Conservation (phyloP, 2,797 vertebrate genomes). For the Molothrus aeneus region DNA sequence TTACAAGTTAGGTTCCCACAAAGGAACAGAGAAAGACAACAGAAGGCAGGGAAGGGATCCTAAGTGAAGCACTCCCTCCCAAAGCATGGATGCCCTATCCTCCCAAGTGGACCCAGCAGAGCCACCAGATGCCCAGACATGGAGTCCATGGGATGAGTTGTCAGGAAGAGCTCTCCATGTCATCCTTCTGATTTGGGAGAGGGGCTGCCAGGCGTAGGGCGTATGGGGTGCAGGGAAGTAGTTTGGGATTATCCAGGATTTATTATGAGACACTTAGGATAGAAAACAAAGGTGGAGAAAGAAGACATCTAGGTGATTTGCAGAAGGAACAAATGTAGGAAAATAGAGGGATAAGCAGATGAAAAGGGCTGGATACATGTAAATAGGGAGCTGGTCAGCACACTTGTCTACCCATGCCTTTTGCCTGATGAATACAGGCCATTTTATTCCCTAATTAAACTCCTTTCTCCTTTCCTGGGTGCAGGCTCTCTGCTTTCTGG, state of each 20-base stretch:
- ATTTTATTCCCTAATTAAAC: neutral
- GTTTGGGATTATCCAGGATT: neutral
- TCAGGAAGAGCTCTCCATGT: neutral
- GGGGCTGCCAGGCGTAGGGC: neutral
- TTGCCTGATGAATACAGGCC: neutral
- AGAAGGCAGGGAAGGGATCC: neutral
- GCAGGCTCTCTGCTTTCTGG: neutral
- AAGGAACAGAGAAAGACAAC: neutral
- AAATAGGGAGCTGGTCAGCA: neutral
- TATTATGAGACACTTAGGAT: neutral
- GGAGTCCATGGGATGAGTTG: accelerated
- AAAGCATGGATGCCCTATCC: neutral
- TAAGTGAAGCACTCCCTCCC: neutral
- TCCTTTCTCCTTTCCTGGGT: neutral
- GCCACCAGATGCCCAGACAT: neutral
- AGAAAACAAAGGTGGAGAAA: neutral
- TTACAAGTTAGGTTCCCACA: neutral
- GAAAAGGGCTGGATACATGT: neutral
- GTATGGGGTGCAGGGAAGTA: neutral
- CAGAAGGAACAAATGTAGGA: neutral
- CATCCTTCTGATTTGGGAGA: neutral
- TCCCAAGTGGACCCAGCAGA: neutral
- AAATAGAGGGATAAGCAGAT: neutral
- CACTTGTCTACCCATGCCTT: neutral
- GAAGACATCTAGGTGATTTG: neutral